Percentiles rank a stretch among this genome's conserved stretches.
Conservation (phyloP, 2,888 invertebrate genomes). For the Urechis unicinctus region DNA sequence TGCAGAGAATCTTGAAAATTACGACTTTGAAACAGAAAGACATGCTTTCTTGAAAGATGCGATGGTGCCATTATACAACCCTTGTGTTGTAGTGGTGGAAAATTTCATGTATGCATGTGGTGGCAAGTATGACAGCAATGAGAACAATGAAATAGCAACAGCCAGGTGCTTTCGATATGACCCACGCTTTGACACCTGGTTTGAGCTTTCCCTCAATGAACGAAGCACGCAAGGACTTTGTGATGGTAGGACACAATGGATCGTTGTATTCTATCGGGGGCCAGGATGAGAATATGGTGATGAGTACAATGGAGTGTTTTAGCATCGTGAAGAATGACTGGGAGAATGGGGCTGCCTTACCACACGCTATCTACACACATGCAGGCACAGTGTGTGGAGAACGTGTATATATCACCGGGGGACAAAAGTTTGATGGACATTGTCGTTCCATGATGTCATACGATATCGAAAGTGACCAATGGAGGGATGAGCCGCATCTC, state of each 20-base stretch:
- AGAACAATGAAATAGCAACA: conserved; percentile 47
- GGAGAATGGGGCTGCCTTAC: conserved; percentile 36
- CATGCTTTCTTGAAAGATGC: conserved; percentile 41
- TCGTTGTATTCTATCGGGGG: conserved; percentile 42
- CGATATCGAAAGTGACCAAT: conserved; percentile 31
- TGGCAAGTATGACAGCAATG: conserved; percentile 46
- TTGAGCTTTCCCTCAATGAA: conserved; percentile 46
- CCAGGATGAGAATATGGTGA: conserved; percentile 48
- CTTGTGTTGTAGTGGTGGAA: conserved; percentile 44
- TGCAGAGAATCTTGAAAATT: conserved; percentile 44
- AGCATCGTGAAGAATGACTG: conserved; percentile 43
- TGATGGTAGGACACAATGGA: conserved; percentile 30
- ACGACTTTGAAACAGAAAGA: conserved; percentile 35
- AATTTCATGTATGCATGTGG: conserved; percentile 50
- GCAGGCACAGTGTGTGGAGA: conserved; percentile 37
- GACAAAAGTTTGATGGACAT: conserved; percentile 45
- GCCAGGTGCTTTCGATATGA: conserved; percentile 48
- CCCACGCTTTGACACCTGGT: conserved; percentile 45
- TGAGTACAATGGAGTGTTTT: conserved; percentile 45
- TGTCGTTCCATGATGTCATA: conserved; percentile 38
- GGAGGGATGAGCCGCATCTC: conserved; percentile 40
- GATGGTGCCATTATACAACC: conserved; percentile 43
- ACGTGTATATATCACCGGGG: conserved; percentile 42
- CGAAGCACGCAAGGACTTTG: conserved; percentile 48
- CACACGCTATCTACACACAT: conserved; percentile 42